Base-by-base conservation (phyloP, 1,140 invertebrate genomes). In the Drosophila teissieri region DNA sequence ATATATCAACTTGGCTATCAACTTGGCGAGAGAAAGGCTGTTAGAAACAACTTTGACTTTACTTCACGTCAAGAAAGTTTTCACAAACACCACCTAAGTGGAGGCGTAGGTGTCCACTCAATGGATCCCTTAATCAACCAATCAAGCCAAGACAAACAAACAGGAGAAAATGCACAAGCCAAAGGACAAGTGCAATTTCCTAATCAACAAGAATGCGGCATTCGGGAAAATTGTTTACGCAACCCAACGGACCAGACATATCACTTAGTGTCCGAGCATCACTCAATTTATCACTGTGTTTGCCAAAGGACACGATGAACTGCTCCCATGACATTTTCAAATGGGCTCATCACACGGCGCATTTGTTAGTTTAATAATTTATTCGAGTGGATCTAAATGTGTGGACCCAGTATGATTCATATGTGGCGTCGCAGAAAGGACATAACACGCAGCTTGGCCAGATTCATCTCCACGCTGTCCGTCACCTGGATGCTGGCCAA, bases 301-400 rank as follows among this genome's bases (percentile, higher is more conserved):
- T 78, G 52, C 48, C 31, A 51, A 64, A 22, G 44, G 56, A 78
- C 40, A 48, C 39, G 34, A 36, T 24, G 39, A 60, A 54, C 46
- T 37, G 63, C 51, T 75, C 51, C 44, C 19, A 46, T 7, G 54
- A 67, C 46, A 73, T 69, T 77, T 73, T 73, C 58, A 80, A 77
- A 84, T 73, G 67, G 68, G 46, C 56, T 68, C 36, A 54, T 65
- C 77, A 64, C 45, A 56, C 62, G 44, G 73, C 55, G 56, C 60
- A 67, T 64, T 70, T 88, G 83, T 82, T 88, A 78, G 75, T 86
- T 88, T 68, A 82, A 88, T 86, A 88, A 79, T 88, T 86, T 34
- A 88, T 61, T 60, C n/a, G 52, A 56, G 55, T 42, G 40, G 42
- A 34, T 40, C 15, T 45, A 8, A 17, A 12, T 19, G 15, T 19